Evolutionary conservation across 2,888 invertebrate species (phyloP).

Genomic region (Caenorhabditis sp.): DNA sequence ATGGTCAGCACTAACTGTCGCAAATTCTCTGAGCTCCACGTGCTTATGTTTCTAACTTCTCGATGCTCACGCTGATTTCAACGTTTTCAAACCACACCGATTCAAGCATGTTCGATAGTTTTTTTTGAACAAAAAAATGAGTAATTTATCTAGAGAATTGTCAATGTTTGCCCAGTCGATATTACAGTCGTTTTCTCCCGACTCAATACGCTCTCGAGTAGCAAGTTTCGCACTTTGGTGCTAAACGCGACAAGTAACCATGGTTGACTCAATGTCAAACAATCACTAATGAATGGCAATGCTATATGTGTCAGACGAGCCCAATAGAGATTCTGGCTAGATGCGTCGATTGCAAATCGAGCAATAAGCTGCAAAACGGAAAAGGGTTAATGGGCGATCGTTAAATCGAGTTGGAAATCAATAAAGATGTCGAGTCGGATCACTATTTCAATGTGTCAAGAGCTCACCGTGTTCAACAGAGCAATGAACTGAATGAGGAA

Average conservation of each 20-base stretch:
- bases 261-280: constrained; percentile 35
- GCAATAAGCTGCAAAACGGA: background rate
- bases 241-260: constrained; percentile 31
- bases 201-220: background rate
- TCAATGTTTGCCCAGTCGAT: background rate
- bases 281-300: constrained; percentile 35
- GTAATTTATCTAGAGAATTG: background rate
- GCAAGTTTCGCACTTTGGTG: constrained; percentile 9
- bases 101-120: no score
- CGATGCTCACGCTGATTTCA: no score
- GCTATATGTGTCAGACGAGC: constrained; percentile 2
- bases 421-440: no score
- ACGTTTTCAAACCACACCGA: no score
- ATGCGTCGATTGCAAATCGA: background rate
- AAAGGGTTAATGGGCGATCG: background rate
- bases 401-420: no score
- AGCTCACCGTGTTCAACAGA: background rate
- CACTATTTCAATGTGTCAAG: no score
- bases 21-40: no score
- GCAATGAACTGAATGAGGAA: background rate
- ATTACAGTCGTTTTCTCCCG: background rate
- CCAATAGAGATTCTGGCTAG: background rate
- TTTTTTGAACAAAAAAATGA: no score
- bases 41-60: no score
- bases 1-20: no score